Evolutionary conservation across 2,797 vertebrate species (phyloP).

Genomic region (Psittacula derbiana): DNA sequence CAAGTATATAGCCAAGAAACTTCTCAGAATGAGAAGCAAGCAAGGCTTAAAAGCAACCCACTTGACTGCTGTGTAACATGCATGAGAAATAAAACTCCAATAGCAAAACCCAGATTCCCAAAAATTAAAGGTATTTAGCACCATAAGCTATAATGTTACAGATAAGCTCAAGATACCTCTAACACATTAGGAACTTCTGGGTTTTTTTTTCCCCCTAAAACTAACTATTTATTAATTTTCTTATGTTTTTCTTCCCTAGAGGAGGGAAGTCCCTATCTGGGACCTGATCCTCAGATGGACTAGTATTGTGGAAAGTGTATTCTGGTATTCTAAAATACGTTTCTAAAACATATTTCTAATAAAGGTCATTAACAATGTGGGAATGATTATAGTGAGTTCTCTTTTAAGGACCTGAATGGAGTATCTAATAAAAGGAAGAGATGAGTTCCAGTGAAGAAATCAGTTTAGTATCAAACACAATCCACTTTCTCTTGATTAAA

Average conservation of each 20-base stretch:
- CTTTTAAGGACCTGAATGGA: background rate
- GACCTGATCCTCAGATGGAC: background rate
- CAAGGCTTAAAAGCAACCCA: background rate
- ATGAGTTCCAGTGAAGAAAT: background rate
- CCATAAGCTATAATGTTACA: background rate
- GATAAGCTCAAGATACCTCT: background rate
- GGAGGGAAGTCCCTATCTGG: background rate
- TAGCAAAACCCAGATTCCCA: background rate
- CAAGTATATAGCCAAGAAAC: background rate
- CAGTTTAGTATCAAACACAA: background rate
- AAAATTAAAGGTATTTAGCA: background rate
- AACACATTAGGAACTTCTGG: background rate
- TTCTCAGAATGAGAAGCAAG: background rate
- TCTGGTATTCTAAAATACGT: background rate
- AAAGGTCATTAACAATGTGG: background rate
- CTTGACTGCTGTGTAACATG: background rate
- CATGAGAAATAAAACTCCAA: background rate
- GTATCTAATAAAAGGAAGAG: background rate
- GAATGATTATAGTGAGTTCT: background rate
- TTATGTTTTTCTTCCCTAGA: background rate
- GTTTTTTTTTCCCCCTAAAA: background rate
- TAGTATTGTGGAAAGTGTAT: background rate
- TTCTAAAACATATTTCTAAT: background rate
- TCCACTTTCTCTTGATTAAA: background rate
- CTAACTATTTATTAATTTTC: background rate